Evolutionary conservation across 2,797 vertebrate species (phyloP).

Genomic region (Coilia nasus): DNA sequence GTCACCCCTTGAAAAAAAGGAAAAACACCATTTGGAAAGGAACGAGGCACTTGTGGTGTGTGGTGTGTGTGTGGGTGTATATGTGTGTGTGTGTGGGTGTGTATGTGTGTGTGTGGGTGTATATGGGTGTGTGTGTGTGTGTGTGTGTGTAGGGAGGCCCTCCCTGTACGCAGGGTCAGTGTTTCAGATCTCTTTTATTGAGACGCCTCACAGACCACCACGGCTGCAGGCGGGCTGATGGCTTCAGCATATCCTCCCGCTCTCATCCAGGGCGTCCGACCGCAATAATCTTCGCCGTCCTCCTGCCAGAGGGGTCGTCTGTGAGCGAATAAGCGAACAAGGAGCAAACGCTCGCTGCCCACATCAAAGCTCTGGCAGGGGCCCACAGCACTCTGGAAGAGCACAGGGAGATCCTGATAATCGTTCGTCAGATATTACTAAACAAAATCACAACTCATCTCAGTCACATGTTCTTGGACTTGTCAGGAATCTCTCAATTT

Average conservation of each 20-base stretch:
- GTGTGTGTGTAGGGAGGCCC: neutral
- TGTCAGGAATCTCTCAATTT: too few species aligned
- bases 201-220: conserved; percentile 54
- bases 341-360: neutral
- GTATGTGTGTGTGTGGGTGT: too few species aligned
- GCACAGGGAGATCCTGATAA: neutral
- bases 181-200: conserved; percentile 55
- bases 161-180: conserved; percentile 43
- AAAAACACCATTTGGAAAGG: conserved; percentile 37
- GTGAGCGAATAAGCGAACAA: neutral
- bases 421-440: neutral
- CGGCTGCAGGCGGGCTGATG: conserved; percentile 47
- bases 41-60: conserved; percentile 8
- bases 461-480: too few species aligned
- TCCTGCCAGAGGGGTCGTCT: conserved; percentile 26
- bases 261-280: conserved; percentile 9
- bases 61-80: too few species aligned
- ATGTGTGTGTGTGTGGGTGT: too few species aligned
- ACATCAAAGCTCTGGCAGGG: neutral
- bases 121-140: too few species aligned
- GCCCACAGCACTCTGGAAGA: neutral
- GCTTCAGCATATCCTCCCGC: conserved; percentile 56
- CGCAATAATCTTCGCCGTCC: neutral
- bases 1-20: conserved; percentile 11
- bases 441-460: neutral